Conservation (phyloP, 2,888 invertebrate genomes). For the Drosophila anomelani region DNA sequence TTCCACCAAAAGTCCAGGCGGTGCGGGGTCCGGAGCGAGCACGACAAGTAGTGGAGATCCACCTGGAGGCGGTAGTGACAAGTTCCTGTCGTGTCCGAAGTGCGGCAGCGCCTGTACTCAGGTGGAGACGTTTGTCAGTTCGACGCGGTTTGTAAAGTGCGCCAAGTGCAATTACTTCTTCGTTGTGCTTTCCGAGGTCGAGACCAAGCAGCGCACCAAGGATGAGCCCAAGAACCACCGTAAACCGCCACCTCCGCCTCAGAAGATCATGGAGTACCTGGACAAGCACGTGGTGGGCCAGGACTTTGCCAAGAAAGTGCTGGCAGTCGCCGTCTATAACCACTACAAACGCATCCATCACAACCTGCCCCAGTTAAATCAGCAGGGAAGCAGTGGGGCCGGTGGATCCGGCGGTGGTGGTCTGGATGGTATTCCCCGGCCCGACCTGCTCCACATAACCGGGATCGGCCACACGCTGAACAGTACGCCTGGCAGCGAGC, state of each 20-base stretch:
- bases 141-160: conserved; percentile 98
- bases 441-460: conserved; percentile 93
- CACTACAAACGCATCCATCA: conserved; percentile 99
- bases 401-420: conserved; percentile 48
- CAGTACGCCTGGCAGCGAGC: conserved; percentile 81
- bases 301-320: conserved; percentile 97
- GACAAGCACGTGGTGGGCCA: conserved; percentile 99
- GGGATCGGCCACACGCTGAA: conserved; percentile 90
- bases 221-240: conserved; percentile 89
- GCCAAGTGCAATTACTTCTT: conserved; percentile 99
- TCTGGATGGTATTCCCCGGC: conserved; percentile 82
- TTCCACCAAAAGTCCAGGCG: conserved; percentile 38
- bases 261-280: conserved; percentile 98
- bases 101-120: conserved; percentile 99
- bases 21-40: conserved; percentile 50
- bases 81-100: conserved; percentile 95
- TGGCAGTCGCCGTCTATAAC: conserved; percentile 99
- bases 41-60: conserved; percentile 46
- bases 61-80: conserved; percentile 85
- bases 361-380: conserved; percentile 88
- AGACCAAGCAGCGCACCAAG: conserved; percentile 93
- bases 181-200: conserved; percentile 96
- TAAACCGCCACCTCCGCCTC: conserved; percentile 97
- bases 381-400: conserved; percentile 61
- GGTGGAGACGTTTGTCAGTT: conserved; percentile 98